Conservation (phyloP, 2,888 invertebrate genomes). For the Deilephila porcellus region DNA sequence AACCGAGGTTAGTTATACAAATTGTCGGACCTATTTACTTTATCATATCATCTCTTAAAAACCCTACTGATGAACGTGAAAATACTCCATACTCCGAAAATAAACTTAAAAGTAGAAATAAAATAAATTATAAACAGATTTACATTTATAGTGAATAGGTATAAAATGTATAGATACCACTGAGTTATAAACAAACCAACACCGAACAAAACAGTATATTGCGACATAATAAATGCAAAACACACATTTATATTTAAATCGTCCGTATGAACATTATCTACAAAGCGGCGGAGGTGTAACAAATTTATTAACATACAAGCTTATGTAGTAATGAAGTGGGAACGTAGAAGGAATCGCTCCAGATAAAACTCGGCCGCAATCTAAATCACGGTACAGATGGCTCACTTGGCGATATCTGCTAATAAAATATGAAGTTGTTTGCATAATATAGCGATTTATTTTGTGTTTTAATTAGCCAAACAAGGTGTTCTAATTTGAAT, state of each 20-base stretch:
- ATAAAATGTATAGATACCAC: not conserved
- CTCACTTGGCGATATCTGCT: not conserved
- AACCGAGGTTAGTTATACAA: no score
- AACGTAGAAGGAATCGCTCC: constrained; percentile 14
- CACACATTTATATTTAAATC: constrained; percentile 19
- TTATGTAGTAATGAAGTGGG: constrained; percentile 30
- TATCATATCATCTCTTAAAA: no score
- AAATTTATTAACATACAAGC: constrained; percentile 26
- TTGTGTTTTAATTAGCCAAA: no score
- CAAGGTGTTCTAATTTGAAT: no score
- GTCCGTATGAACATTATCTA: constrained; percentile 7
- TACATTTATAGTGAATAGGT: no score
- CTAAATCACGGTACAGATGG: constrained; percentile 13
- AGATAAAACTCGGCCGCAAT: constrained; percentile 27
- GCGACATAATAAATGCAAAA: constrained; percentile 18
- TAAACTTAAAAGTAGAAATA: no score
- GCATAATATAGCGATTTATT: not conserved
- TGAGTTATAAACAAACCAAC: not conserved
- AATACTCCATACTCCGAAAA: no score
- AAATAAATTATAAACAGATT: no score
- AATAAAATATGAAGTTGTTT: not conserved
- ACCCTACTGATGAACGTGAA: no score
- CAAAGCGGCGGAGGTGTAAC: constrained; percentile 17
- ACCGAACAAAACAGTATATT: constrained; percentile 19
- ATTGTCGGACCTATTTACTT: no score